These are phyloP conservation scores for Chinchilla lanigera DNA, from an alignment of 2,113 vertebrate genomes.

Conservation along the genomic window DNA sequence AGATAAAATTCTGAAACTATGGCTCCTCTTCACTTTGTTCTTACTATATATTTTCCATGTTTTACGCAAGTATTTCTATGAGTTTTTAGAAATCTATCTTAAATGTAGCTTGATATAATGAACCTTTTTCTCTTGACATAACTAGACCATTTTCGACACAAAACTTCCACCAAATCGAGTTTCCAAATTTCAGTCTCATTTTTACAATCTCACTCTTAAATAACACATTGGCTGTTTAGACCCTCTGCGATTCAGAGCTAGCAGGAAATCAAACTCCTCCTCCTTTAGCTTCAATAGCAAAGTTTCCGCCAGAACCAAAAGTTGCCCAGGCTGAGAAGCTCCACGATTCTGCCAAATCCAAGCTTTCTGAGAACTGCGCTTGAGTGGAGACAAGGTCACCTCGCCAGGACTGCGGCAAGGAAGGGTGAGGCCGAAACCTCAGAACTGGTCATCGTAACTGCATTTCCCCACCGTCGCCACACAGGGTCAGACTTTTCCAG, in stretches of 20 bases:
- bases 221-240: background rate
- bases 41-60: background rate
- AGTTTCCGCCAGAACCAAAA: background rate
- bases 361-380: background rate
- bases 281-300: background rate
- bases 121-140: background rate
- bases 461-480: slow-evolving; percentile 30
- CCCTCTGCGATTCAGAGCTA: background rate
- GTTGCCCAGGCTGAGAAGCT: background rate
- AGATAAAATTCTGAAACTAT: slow-evolving; percentile 8
- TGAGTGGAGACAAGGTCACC: slow-evolving; percentile 49
- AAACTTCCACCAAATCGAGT: background rate
- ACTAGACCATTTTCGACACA: slow-evolving; percentile 34
- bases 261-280: background rate
- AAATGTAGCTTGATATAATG: background rate
- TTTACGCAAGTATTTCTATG: slow-evolving; percentile 47
- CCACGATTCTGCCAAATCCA: background rate
- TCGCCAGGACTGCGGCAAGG: background rate
- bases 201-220: slow-evolving; percentile 34
- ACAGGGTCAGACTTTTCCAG: slow-evolving; percentile 38
- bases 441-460: background rate
- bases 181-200: background rate
- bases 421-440: slow-evolving; percentile 54
- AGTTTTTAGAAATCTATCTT: background rate
- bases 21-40: background rate